Base-by-base conservation (phyloP, 2,797 vertebrate species). In the Thripadectes ignobilis region DNA sequence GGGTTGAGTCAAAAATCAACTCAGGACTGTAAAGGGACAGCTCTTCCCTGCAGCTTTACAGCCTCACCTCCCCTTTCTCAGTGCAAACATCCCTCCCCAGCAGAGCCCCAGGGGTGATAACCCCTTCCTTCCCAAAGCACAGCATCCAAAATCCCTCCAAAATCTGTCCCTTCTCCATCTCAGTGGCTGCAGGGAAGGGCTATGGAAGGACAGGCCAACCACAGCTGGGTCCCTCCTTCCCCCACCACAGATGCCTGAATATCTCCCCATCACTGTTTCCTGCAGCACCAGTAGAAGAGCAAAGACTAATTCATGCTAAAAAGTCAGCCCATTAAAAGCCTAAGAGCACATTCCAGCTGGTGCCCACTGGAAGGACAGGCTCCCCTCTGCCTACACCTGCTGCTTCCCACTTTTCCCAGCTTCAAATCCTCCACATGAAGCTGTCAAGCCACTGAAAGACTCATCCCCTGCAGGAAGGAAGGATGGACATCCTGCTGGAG, bases 181-280 rank as follows among this genome's bases (percentile, higher is more conserved):
- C n/a, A 6, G 22, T 0, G 30, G 22, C 74, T 39, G 20, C 9
- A 8, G 29, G 45, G 29, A 52, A 78, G 23, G 65, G n/a, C 36
- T 51, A 27, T 26, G 46, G 29, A 46, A 66, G 1, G 4, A 54
- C 30, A 36, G 36, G 34, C 23, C 14, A 20, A 30, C 77, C 77
- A 45, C 23, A 85, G 78, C 43, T 73, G 22, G 4, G 12, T 43
- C 52, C 43, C 39, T 52, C 36, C 36, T 55, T 11, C 18, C 30
- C 4, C 1, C 0, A 2, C 14, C 49, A 26, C 23, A 34, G 3
- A 8, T 3, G 1, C 9, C 66, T 48, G 65, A 85, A n/a, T 8
- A 39, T 6, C 54, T 20, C 39, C 77, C n/a, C 10, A 20, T 14
- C 0, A 0, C 23, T 34, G 54, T 16, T 63, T 55, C 59, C 65